Evolutionary conservation across 2,888 invertebrate species (phyloP).

Genomic region (Venusia cambrica): DNA sequence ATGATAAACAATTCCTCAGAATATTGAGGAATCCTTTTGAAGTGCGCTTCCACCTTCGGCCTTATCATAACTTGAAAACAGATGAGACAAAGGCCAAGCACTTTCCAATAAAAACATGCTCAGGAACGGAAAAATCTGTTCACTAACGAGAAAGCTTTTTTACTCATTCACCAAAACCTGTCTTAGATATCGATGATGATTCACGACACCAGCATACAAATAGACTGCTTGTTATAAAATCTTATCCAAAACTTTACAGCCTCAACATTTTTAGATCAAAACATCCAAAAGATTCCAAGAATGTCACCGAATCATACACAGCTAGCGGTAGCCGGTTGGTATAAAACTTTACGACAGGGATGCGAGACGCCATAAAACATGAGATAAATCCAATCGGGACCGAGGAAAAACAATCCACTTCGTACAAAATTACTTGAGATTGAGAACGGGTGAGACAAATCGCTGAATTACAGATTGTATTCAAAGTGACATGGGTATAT

Average conservation of each 20-base stretch:
- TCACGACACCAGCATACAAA: conserved; percentile 4
- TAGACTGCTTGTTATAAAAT: conserved; percentile 14
- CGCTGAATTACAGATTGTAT: conserved; percentile 41
- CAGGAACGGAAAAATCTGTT: no score
- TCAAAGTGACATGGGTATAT: conserved; percentile 29
- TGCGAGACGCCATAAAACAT: conserved; percentile 74
- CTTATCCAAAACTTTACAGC: conserved; percentile 19
- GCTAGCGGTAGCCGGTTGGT: conserved; percentile 62
- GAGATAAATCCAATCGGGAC: conserved; percentile 76
- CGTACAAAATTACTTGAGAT: conserved; percentile 55
- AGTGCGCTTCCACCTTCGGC: no score
- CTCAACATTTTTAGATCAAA: conserved; percentile 25
- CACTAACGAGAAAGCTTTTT: no score
- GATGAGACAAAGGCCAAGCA: no score
- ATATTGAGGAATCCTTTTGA: no score
- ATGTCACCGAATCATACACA: conserved; percentile 33
- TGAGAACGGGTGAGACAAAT: conserved; percentile 37
- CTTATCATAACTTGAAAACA: no score
- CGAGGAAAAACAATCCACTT: conserved; percentile 75
- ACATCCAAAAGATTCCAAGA: conserved; percentile 33
- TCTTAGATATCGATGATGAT: no score
- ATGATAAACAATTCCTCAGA: no score
- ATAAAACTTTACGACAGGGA: conserved; percentile 77
- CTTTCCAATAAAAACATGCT: no score
- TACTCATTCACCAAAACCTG: no score